These are phyloP conservation scores for Halcyon badia DNA, from an alignment of 2,797 vertebrate genomes.

Conservation along the genomic window DNA sequence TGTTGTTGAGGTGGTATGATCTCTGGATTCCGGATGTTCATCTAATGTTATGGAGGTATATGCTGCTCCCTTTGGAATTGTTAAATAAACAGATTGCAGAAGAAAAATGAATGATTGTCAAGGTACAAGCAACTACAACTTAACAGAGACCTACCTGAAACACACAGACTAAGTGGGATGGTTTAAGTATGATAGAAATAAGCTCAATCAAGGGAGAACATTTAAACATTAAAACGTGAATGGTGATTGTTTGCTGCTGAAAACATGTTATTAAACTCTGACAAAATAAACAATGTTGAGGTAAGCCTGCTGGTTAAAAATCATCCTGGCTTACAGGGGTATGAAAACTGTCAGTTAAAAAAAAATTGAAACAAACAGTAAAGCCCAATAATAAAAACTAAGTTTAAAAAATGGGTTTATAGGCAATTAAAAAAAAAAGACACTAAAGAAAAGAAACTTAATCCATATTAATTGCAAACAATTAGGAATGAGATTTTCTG, in stretches of 20 bases:
- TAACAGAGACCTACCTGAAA: not conserved
- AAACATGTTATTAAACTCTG: not conserved
- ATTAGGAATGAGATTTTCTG: not conserved
- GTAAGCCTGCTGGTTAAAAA: not conserved
- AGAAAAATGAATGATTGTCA: not conserved
- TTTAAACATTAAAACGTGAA: not conserved
- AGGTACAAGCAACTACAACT: not conserved
- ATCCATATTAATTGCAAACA: not conserved
- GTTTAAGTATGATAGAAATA: not conserved
- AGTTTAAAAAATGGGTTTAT: not conserved
- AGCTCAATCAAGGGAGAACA: not conserved
- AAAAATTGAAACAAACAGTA: not conserved
- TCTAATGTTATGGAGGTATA: not conserved
- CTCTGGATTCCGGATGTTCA: not conserved
- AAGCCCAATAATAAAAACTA: not conserved
- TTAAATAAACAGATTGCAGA: not conserved
- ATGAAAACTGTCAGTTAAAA: not conserved
- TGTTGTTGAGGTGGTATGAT: not conserved
- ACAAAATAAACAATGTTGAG: not conserved
- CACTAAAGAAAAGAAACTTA: not conserved
- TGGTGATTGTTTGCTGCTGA: not conserved
- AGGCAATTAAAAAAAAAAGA: not conserved
- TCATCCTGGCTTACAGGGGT: not conserved
- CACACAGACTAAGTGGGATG: not conserved
- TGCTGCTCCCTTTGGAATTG: not conserved